A percentile compares a stretch with the other conserved stretches of the same genome.
These are phyloP conservation scores for Rotaria macrura DNA, from an alignment of 2,888 invertebrate genomes.

Conservation along the genomic window DNA sequence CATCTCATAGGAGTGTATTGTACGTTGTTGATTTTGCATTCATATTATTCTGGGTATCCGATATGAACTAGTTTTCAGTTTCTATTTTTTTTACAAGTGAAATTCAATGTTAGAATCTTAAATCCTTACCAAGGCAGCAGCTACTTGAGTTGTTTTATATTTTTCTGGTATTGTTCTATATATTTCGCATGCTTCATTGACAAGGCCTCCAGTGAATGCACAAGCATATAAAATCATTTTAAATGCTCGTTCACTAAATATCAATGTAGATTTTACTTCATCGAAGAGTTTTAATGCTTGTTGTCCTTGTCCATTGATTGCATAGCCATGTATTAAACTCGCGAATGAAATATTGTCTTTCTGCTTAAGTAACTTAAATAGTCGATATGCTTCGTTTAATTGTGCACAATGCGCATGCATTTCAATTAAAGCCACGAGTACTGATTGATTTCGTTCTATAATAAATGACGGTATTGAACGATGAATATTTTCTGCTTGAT, in stretches of 20 bases:
- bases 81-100: no score
- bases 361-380: neutral
- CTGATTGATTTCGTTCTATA: neutral
- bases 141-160: neutral
- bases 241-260: neutral
- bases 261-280: neutral
- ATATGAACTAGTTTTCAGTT: no score
- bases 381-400: neutral
- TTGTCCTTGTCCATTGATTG: neutral
- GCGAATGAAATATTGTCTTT: neutral
- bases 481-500: neutral
- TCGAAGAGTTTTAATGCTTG: neutral
- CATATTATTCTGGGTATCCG: no score
- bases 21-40: no score
- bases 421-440: neutral
- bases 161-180: neutral
- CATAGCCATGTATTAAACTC: neutral
- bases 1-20: no score
- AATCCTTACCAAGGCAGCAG: neutral
- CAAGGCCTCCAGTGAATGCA: neutral
- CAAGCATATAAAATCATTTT: neutral
- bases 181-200: neutral
- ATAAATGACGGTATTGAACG: neutral
- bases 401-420: neutral
- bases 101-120: no score